These are phyloP conservation scores for Elephas maximus DNA, from an alignment of 2,113 vertebrate species.

Conservation along the genomic window DNA sequence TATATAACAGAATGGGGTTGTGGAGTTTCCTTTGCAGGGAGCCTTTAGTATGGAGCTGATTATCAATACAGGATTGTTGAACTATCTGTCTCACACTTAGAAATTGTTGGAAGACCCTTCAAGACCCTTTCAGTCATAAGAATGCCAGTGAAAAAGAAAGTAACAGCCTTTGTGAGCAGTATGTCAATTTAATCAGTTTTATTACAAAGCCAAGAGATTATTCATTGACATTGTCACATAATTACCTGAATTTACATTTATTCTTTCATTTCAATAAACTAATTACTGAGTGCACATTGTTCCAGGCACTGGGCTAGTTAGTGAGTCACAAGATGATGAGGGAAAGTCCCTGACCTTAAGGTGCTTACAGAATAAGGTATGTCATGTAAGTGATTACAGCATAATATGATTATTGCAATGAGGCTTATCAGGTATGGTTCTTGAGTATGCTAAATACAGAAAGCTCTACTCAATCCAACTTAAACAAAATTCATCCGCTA, in stretches of 20 bases:
- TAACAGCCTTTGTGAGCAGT: background rate
- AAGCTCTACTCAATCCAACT: background rate
- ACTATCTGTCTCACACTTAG: background rate
- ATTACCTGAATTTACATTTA: conserved; percentile 34
- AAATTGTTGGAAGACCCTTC: background rate
- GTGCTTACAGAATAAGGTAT: background rate
- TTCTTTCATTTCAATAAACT: conserved; percentile 39
- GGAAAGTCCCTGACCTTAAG: background rate
- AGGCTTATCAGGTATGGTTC: background rate
- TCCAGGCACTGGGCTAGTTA: background rate
- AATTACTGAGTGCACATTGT: background rate
- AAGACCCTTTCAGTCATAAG: background rate
- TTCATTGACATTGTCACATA: background rate
- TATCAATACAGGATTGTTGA: background rate
- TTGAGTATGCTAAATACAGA: background rate
- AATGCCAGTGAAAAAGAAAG: background rate
- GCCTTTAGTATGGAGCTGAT: background rate
- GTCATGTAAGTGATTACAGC: background rate
- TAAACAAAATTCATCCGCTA: background rate
- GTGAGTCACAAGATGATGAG: background rate
- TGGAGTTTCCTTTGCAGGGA: background rate
- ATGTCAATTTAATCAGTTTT: conserved; percentile 12
- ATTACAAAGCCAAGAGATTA: conserved; percentile 22
- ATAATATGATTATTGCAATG: background rate
- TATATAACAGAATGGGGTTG: background rate